Evolutionary conservation across 2,888 invertebrate genomes (phyloP).

Genomic region (Diplazon laetatorius): DNA sequence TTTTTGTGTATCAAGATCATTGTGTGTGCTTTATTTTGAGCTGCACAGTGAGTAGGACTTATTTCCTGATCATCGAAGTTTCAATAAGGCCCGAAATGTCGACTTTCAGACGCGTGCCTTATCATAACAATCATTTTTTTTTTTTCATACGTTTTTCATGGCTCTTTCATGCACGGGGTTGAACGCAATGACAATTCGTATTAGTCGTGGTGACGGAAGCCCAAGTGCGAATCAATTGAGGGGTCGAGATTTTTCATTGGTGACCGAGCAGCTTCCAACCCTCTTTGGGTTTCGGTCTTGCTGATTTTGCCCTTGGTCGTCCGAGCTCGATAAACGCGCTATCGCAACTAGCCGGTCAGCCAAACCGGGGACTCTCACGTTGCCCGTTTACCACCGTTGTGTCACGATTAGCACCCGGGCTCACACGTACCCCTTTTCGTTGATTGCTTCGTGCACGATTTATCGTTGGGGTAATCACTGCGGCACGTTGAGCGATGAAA

Average conservation of each 20-base stretch:
- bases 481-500: neutral
- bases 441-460: constrained; percentile 37
- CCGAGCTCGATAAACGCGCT: constrained; percentile 20
- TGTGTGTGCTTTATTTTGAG: neutral
- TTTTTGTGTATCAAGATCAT: too few relatives aligned
- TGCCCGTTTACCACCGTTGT: constrained; percentile 36
- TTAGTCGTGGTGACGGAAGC: constrained; percentile 44
- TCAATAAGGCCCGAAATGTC: constrained; percentile 7
- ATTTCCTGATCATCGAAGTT: constrained; percentile 25
- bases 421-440: constrained; percentile 4
- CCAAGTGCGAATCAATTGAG: constrained; percentile 58
- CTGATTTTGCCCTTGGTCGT: neutral
- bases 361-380: constrained; percentile 59
- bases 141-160: constrained; percentile 37
- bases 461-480: neutral
- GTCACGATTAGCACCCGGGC: neutral
- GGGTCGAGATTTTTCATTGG: constrained; percentile 64
- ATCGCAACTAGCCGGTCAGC: constrained; percentile 30
- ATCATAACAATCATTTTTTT: constrained; percentile 17
- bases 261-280: constrained; percentile 59
- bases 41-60: neutral
- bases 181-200: constrained; percentile 61
- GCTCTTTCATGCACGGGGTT: constrained; percentile 21
- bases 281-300: constrained; percentile 32
- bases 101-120: constrained; percentile 21